Base-by-base conservation (phyloP, 2,113 vertebrate genomes). In the Eudyptes chrysolophus region DNA sequence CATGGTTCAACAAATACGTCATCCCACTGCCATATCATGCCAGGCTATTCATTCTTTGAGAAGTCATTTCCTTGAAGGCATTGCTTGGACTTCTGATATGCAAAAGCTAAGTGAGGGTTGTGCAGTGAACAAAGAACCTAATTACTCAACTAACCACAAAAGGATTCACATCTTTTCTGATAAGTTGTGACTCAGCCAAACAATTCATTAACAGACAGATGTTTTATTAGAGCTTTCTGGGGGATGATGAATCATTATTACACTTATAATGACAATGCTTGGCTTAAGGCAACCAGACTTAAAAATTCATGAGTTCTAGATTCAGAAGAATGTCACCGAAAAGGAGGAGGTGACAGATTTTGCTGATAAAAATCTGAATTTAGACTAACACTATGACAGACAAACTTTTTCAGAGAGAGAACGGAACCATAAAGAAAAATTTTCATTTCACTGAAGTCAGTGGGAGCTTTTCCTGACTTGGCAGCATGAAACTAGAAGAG, bases 131-230 rank as follows among this genome's bases (percentile, higher is more conserved):
- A 76, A 93, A 90, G 54, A 62, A 52, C 24, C 84, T 70, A 54
- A 58, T 78, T 72, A 78, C 26, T 83, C 72, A 49, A 38, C 51
- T 82, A 89, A 57, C 44, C 34, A 57, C 66, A 40, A 32, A 87
- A 29, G 16, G 74, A 36, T 6, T 30, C 27, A 40, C 15, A 18
- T 80, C 42, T 78, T 64, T 19, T 57, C 64, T 83, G 77, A 6
- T 13, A 77, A 64, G 38, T 87, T 84, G 64, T 80, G 62, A 72
- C 34, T 85, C 40, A 86, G 66, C 71, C 60, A 87, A 84, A 81
- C 55, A 81, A 77, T 58, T 96, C 71, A 86, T 95, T 89, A 89
- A n/a, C 36, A 72, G 52, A 65, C 49, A 93, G 52, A 95, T 83
- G 71, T 88, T 94, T 72, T 55, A 46, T 74, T 71, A 32, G 42